These are phyloP conservation scores for Papilio polytes DNA, from an alignment of 1,140 invertebrate genomes.

Conservation along the genomic window DNA sequence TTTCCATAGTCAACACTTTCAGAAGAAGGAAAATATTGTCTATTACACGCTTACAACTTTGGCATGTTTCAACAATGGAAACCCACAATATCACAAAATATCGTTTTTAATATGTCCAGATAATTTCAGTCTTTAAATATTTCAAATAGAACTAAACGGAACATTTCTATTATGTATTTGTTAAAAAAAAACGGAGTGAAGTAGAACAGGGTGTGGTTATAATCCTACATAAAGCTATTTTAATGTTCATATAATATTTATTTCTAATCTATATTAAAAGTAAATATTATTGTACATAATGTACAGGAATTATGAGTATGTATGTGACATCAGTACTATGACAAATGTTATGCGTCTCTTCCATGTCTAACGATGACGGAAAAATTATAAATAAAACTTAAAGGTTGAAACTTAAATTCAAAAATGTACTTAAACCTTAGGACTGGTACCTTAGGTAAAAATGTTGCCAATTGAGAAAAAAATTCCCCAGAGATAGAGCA, in stretches of 20 bases:
- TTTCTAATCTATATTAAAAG: not conserved
- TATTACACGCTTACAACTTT: too few species aligned
- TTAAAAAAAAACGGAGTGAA: not conserved
- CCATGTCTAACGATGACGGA: not conserved
- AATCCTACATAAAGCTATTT: not conserved
- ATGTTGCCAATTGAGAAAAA: not conserved
- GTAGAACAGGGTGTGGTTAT: slow-evolving; percentile 16
- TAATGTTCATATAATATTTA: not conserved
- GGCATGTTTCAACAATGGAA: not conserved
- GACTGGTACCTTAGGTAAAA: not conserved
- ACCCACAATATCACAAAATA: not conserved
- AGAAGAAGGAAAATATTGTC: not conserved
- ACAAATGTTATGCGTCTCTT: not conserved
- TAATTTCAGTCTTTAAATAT: not conserved
- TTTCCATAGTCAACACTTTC: not conserved
- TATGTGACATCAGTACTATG: not conserved
- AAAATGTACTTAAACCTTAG: slow-evolving; percentile 9
- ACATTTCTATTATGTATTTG: not conserved
- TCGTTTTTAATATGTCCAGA: not conserved
- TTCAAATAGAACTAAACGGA: not conserved
- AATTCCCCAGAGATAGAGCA: too few species aligned
- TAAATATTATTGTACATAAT: slow-evolving; percentile 13
- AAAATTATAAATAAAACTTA: not conserved
- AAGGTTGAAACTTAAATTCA: not conserved
- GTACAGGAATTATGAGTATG: not conserved